Conservation (phyloP, 2,113 vertebrate species). For the Ciconia maguari region DNA sequence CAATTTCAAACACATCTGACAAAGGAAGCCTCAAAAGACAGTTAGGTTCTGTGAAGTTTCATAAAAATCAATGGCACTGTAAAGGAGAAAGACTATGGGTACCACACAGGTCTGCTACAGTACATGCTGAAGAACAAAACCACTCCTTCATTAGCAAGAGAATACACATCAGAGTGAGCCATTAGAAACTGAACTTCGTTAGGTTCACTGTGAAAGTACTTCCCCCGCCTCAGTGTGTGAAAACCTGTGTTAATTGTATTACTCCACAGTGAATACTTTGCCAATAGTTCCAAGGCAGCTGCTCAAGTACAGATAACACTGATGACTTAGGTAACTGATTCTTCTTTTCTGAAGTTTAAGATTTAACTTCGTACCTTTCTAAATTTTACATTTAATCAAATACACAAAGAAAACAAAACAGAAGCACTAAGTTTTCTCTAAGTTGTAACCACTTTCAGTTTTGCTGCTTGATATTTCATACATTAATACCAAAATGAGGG, state of each 20-base stretch:
- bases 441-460: neutral
- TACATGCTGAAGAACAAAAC: neutral
- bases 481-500: neutral
- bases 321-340: neutral
- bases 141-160: neutral
- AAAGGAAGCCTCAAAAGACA: neutral
- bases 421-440: neutral
- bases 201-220: neutral
- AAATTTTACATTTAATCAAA: neutral
- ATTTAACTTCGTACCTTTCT: neutral
- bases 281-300: neutral
- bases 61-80: neutral
- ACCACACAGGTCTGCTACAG: neutral
- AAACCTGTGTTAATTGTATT: neutral
- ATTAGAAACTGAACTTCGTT: neutral
- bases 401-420: neutral
- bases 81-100: neutral
- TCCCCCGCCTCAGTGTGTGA: neutral
- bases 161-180: neutral
- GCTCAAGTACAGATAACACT: neutral
- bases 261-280: neutral
- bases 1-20: neutral
- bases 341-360: neutral
- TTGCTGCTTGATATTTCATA: neutral
- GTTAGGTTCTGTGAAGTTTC: neutral